Evolutionary conservation across 2,797 vertebrate genomes (phyloP), one percentile per base, ranked within the genome.

Genomic region (Microtus agrestis): DNA sequence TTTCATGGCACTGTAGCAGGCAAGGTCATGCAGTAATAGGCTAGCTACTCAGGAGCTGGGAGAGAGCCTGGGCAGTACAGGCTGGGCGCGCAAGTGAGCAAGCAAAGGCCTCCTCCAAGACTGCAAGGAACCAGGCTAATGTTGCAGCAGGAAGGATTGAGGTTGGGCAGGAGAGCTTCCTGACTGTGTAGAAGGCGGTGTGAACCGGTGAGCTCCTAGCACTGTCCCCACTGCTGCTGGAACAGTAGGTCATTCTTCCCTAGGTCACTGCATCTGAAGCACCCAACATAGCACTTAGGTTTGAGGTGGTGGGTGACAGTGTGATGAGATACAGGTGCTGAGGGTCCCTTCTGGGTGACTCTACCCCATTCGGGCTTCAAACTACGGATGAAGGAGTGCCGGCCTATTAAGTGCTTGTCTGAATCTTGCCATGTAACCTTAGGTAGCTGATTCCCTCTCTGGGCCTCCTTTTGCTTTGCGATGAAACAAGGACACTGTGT

Each of bases 111-210:
- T 89, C 31, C 6, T 89, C 31, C 6, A 51, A 71, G 92, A 85
- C 54, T 48, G 80, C 37, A 65, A 56, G 63, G 84, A 91, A 43
- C 27, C 40, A 40, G 78, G 87, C 46, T 88, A 54, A 43, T 37
- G 46, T 51, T 74, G 84, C 34, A 93, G 86, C 78, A 95, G 93
- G 85, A 87, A 89, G 91, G 81, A 93, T 51, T 51, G 78, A 91
- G 80, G n/a, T 90, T 82, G 77, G 80, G 82, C 46, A 74, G 0
- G 5, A 88, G 63, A 65, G 63, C 67, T 96, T 95, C 94, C 77
- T 88, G 86, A 71, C 8, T 15, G 63, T 7, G 21, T 1, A 59
- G 69, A 89, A 91, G 63, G 79, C 51, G 40, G 31, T 7, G 6
- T 43, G 67, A 69, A 89, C 81, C 54, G 40, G 23, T 2, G 74